Percentiles rank a stretch among this genome's conserved stretches.
phyloP scores from a whole-genome alignment of 2,888 invertebrate species.

The Drosophila percnosoma region DNA sequence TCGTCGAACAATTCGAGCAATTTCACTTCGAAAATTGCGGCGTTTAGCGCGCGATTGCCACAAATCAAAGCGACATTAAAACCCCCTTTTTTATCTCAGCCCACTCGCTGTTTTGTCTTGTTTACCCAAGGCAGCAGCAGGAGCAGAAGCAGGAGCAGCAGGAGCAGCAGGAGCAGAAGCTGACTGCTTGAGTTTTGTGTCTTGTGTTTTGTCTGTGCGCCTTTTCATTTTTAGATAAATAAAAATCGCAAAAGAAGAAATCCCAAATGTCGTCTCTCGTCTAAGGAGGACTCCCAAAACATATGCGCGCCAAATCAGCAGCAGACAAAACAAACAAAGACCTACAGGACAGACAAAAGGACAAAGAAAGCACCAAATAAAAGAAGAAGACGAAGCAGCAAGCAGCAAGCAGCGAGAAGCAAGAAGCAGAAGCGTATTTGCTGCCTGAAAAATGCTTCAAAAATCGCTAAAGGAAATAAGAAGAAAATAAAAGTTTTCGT shows the following conservation, averaged over 20 bases:
- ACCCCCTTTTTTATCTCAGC: conserved; percentile 17
- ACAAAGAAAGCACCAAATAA: conserved; percentile 46
- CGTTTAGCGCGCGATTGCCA: conserved; percentile 79
- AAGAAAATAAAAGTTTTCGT: conserved; percentile 61
- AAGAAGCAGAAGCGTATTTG: conserved; percentile 18
- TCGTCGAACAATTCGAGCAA: conserved; percentile 76
- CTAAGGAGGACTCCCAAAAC: conserved; percentile 41
- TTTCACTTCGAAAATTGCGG: conserved; percentile 79
- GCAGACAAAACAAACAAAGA: conserved; percentile 79
- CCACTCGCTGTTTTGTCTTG: conserved; percentile 2
- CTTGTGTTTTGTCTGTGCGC: conserved; percentile 25
- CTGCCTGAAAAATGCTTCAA: conserved; percentile 57
- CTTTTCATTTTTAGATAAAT: conserved; percentile 76
- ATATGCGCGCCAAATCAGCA: conserved; percentile 77
- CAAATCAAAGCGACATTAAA: conserved; percentile 80
- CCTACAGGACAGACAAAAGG: conserved; percentile 62
- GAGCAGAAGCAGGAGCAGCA: background rate
- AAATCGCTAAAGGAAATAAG: conserved; percentile 55
- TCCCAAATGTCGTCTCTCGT: conserved; percentile 59
- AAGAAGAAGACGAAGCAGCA: conserved; percentile 31
- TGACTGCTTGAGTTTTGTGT: conserved; percentile 18
- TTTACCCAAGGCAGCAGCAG: conserved; percentile 25
- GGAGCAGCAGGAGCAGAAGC: background rate
- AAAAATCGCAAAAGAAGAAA: conserved; percentile 59
- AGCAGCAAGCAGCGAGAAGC: background rate